Conservation (phyloP, 2,888 invertebrate species). For the Acanthoscelides obtectus region DNA sequence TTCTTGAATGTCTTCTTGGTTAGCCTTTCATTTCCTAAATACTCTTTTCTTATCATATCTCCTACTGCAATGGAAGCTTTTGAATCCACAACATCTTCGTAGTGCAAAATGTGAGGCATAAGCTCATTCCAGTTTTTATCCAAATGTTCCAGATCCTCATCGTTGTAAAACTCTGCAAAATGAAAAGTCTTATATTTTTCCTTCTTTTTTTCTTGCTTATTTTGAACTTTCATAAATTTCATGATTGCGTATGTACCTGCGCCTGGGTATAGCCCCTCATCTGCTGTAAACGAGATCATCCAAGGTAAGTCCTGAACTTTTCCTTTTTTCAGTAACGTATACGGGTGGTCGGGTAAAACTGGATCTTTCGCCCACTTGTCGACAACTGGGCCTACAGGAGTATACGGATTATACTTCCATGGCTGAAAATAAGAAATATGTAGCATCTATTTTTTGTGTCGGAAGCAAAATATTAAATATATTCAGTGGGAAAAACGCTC, state of each 20-base stretch:
- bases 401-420: conserved; percentile 62
- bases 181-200: background rate
- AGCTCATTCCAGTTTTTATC: conserved; percentile 40
- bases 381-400: conserved; percentile 68
- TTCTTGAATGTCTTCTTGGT: conserved; percentile 29
- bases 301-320: conserved; percentile 62
- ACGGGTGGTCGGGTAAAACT: conserved; percentile 64
- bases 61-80: conserved; percentile 28
- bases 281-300: conserved; percentile 61
- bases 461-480: no score
- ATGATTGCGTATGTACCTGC: conserved; percentile 48
- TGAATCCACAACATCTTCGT: conserved; percentile 38
- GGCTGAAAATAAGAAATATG: conserved; percentile 49
- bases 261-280: conserved; percentile 72
- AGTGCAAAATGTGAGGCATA: conserved; percentile 43
- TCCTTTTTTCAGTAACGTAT: conserved; percentile 56
- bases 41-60: conserved; percentile 38
- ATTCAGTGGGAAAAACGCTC: no score
- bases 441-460: background rate
- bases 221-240: background rate
- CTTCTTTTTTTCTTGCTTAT: background rate
- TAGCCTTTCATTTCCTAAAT: conserved; percentile 37
- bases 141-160: conserved; percentile 33
- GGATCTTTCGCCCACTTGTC: conserved; percentile 57
- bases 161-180: conserved; percentile 36